phyloP scores from a whole-genome alignment of 2,888 invertebrate species.

The Eupelmus urozonus region DNA sequence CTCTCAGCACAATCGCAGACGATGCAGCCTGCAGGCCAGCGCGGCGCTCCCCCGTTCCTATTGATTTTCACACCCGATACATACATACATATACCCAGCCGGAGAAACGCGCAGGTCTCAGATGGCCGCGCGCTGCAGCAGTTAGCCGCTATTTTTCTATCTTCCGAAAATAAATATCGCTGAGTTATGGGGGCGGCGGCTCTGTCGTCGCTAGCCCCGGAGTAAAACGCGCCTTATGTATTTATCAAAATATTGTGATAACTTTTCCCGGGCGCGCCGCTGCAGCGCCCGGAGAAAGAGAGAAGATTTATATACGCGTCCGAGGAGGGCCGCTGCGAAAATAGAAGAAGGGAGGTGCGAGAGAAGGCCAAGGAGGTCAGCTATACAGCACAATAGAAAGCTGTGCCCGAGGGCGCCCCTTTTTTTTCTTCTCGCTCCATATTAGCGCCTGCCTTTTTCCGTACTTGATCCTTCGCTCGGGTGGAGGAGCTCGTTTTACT shows the following conservation, averaged over 20 bases:
- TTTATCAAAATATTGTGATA: slow-evolving; percentile 77
- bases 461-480: no score
- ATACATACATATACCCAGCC: no score
- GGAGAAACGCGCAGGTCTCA: slow-evolving; percentile 62
- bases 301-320: no score
- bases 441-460: no score
- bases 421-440: no score
- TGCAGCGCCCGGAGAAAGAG: no score
- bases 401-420: no score
- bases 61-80: slow-evolving; percentile 65
- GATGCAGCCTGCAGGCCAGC: slow-evolving; percentile 44
- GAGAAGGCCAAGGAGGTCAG: background rate
- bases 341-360: slow-evolving; percentile 1
- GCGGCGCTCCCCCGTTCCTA: slow-evolving; percentile 55
- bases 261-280: no score
- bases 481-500: no score
- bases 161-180: slow-evolving; percentile 72
- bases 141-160: slow-evolving; percentile 71
- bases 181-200: slow-evolving; percentile 71
- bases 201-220: slow-evolving; percentile 64
- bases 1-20: slow-evolving; percentile 15
- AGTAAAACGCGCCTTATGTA: slow-evolving; percentile 72
- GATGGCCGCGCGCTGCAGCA: slow-evolving; percentile 60
- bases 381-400: background rate
- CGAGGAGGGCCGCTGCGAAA: no score